Conservation (phyloP, 1,140 invertebrate genomes). For the Bombyx mandarina region DNA sequence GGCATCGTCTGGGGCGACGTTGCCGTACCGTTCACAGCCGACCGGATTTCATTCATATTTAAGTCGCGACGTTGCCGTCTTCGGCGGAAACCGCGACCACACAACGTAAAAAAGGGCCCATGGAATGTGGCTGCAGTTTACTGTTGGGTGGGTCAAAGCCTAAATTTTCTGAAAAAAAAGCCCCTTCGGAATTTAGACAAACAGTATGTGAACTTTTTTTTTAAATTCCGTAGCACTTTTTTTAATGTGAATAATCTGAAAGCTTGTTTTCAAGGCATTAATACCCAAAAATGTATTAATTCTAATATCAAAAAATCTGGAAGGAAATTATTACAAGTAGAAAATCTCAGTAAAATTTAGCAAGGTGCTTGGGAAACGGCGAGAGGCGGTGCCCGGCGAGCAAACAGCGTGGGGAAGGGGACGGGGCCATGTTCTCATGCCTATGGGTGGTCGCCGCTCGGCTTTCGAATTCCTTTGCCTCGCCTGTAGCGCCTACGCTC, state of each 20-base stretch:
- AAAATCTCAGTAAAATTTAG: conserved; percentile 52
- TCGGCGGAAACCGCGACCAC: conserved; percentile 68
- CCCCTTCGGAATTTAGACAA: conserved; percentile 57
- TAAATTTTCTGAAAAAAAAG: conserved; percentile 23
- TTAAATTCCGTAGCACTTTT: neutral
- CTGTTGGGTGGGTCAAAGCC: conserved; percentile 46
- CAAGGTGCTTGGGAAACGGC: conserved; percentile 54
- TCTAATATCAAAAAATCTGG: no score
- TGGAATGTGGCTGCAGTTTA: conserved; percentile 61
- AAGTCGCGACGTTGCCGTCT: conserved; percentile 64
- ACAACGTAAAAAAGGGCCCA: conserved; percentile 65
- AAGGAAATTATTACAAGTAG: conserved; percentile 18
- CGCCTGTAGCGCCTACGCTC: conserved; percentile 65
- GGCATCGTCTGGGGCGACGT: conserved; percentile 60
- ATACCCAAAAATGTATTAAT: no score
- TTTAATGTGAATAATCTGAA: neutral
- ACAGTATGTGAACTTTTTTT: conserved; percentile 8
- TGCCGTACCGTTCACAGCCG: conserved; percentile 51
- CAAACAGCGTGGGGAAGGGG: conserved; percentile 51
- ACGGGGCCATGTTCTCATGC: conserved; percentile 58
- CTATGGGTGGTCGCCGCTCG: conserved; percentile 66
- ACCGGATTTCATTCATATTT: conserved; percentile 71
- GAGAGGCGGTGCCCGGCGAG: conserved; percentile 45
- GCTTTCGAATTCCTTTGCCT: conserved; percentile 67
- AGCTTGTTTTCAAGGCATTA: neutral